Percentiles rank a stretch among this genome's conserved stretches.
Evolutionary conservation across 2,888 invertebrate species (phyloP).

Genomic region (Dicyrtomina minuta): DNA sequence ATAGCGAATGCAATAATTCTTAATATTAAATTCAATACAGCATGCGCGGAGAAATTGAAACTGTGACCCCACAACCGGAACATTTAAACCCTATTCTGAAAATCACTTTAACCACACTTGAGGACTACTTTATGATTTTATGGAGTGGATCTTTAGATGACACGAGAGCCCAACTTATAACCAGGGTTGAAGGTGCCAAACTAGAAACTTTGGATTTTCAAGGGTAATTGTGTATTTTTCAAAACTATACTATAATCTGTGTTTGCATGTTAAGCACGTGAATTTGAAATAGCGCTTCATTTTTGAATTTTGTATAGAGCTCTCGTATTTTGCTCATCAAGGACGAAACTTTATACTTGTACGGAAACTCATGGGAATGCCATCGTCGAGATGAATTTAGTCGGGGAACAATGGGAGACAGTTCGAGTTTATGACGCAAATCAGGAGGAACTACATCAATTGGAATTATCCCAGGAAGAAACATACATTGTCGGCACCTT

Average conservation of each 20-base stretch:
- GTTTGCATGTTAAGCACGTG: no score
- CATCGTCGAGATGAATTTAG: constrained; percentile 78
- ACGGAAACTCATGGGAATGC: constrained; percentile 63
- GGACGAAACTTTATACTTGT: constrained; percentile 42
- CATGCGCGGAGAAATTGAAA: constrained; percentile 51
- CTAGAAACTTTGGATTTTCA: constrained; percentile 42
- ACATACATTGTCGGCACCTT: constrained; percentile 50
- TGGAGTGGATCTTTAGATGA: constrained; percentile 83
- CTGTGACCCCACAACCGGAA: constrained; percentile 36
- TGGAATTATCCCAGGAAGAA: constrained; percentile 49
- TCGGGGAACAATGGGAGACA: constrained; percentile 65
- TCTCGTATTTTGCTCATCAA: constrained; percentile 36
- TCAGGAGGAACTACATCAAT: constrained; percentile 48
- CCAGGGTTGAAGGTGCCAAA: constrained; percentile 60
- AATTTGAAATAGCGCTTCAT: not conserved
- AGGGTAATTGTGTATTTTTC: constrained; percentile 37
- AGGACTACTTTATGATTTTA: constrained; percentile 71
- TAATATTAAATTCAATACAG: constrained; percentile 31
- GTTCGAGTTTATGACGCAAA: constrained; percentile 49
- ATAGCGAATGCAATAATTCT: not conserved
- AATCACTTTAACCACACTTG: constrained; percentile 71
- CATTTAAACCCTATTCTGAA: constrained; percentile 57
- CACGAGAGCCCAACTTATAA: constrained; percentile 67
- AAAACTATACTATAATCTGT: not conserved
- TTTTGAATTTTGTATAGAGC: constrained; percentile 23